Evolutionary conservation across 2,113 vertebrate species (phyloP).

Genomic region (Burhinus bistriatus): DNA sequence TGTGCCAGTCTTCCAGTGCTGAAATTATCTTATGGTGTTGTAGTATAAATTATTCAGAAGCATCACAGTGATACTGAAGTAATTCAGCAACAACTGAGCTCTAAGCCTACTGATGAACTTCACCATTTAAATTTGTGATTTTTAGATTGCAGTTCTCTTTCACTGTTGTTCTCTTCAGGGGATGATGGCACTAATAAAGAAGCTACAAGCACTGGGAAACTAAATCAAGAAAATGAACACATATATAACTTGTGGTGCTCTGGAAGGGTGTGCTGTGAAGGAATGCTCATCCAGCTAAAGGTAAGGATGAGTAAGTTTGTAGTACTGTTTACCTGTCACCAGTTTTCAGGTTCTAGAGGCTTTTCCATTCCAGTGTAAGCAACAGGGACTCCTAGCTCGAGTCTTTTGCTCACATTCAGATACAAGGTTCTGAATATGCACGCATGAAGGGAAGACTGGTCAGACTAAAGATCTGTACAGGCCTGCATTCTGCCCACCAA

Average conservation of each 20-base stretch:
- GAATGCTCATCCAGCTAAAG: slow-evolving; percentile 95
- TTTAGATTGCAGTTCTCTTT: background rate
- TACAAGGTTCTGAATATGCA: background rate
- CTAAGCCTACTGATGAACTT: background rate
- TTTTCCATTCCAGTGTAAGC: background rate
- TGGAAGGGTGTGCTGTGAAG: slow-evolving; percentile 95
- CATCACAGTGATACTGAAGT: background rate
- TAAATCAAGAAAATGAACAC: slow-evolving; percentile 98
- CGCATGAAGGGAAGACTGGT: background rate
- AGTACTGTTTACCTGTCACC: background rate
- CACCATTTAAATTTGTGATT: background rate
- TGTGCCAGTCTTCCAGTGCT: background rate
- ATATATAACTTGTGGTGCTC: slow-evolving; percentile 99
- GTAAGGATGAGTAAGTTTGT: slow-evolving; percentile 33
- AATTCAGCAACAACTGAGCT: background rate
- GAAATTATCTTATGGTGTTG: background rate
- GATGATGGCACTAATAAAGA: slow-evolving; percentile 97
- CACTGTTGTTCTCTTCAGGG: slow-evolving; percentile 70
- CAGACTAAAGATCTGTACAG: background rate
- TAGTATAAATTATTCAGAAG: background rate
- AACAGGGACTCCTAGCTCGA: background rate
- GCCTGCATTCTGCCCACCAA: background rate
- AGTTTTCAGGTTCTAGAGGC: background rate
- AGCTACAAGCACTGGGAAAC: slow-evolving; percentile 91
- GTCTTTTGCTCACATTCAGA: background rate